Conservation (phyloP, 2,113 vertebrate species). For the Mustela lutreola region DNA sequence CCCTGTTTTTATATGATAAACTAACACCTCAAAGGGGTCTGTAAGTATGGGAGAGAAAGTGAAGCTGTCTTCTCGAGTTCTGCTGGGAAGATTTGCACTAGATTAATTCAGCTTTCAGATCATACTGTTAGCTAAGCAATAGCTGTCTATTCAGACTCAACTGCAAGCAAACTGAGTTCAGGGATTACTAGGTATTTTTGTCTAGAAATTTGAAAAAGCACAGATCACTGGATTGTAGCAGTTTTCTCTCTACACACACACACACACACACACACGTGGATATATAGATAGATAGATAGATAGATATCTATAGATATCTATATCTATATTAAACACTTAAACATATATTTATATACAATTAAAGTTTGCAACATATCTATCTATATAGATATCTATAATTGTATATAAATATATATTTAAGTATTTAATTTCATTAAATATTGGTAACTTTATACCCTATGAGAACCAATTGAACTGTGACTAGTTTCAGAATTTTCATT, state of each 20-base stretch:
- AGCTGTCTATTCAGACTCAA: background rate
- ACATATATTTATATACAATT: no score
- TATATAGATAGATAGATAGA: no score
- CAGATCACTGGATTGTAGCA: background rate
- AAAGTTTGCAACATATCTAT: no score
- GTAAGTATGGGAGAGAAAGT: background rate
- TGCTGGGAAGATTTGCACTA: background rate
- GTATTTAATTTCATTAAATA: background rate
- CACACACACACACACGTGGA: no score
- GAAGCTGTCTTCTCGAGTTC: background rate
- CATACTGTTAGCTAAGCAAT: background rate
- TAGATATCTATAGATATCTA: no score
- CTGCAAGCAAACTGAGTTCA: background rate
- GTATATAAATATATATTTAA: background rate
- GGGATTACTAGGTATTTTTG: background rate
- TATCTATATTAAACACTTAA: no score
- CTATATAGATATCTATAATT: background rate
- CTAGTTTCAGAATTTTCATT: constrained; percentile 49
- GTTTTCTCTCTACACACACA: no score
- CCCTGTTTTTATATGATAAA: background rate
- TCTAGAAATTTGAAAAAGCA: background rate
- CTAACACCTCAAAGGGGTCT: background rate
- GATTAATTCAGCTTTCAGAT: background rate
- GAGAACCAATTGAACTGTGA: background rate
- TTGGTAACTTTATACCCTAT: background rate